These are phyloP conservation scores for Mythimna impura DNA, from an alignment of 2,888 invertebrate species.

Conservation along the genomic window DNA sequence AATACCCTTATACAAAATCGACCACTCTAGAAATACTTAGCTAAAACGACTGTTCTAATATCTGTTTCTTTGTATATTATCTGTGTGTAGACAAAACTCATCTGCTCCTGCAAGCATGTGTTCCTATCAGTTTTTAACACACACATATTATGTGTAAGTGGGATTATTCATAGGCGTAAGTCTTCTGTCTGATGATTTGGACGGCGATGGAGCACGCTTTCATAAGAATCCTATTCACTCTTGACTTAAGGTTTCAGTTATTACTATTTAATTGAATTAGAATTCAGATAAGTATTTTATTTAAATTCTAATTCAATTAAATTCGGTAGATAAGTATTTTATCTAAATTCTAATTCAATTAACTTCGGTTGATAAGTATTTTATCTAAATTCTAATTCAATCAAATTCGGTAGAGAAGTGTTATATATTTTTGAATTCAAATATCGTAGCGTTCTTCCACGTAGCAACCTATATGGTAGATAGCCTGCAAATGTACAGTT, in stretches of 20 bases:
- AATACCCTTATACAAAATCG: not conserved
- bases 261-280: too few relatives aligned
- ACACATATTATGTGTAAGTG: too few relatives aligned
- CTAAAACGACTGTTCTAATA: not conserved
- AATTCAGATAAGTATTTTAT: too few relatives aligned
- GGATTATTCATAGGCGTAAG: too few relatives aligned
- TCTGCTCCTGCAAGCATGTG: not conserved
- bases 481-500: constrained; percentile 36
- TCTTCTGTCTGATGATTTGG: too few relatives aligned
- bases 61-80: not conserved
- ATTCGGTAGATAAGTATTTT: too few relatives aligned
- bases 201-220: too few relatives aligned
- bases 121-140: too few relatives aligned
- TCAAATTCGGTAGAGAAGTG: not conserved
- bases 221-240: too few relatives aligned
- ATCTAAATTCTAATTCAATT: not conserved
- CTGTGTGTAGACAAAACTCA: not conserved
- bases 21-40: not conserved
- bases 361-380: not conserved
- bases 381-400: constrained; percentile 1
- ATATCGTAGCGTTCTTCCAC: constrained; percentile 11
- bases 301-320: too few relatives aligned
- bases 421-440: constrained; percentile 16
- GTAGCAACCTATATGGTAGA: constrained; percentile 19
- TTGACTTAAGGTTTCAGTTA: too few relatives aligned